Evolutionary conservation across 1,140 invertebrate species (phyloP).

Genomic region (Frieseomelitta varia): DNA sequence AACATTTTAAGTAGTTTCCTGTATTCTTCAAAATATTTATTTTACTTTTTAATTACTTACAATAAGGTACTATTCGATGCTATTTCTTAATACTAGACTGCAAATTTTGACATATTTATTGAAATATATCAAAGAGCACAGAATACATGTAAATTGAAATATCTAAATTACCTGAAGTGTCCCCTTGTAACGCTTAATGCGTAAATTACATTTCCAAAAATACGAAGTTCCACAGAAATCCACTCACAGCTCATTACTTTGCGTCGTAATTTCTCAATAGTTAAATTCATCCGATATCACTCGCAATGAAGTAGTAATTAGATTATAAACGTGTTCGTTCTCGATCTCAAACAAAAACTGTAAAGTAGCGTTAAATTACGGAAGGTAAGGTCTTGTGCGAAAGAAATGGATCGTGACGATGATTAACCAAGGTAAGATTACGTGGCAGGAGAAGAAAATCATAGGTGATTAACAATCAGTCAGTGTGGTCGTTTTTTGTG

Average conservation of each 20-base stretch:
- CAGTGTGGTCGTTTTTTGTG: conserved; percentile 62
- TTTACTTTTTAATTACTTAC: not conserved
- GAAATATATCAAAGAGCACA: no score
- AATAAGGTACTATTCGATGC: not conserved
- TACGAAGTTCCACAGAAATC: no score
- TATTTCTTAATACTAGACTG: no score
- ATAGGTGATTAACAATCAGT: conserved; percentile 50
- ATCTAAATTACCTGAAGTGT: no score
- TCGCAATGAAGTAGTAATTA: no score
- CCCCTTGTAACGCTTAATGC: no score
- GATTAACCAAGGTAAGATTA: conserved; percentile 48
- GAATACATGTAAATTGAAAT: no score
- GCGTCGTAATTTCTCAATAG: not conserved
- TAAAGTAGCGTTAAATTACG: not conserved
- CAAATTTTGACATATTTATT: no score
- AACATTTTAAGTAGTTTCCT: not conserved
- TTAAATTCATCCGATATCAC: not conserved
- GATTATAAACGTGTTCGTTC: not conserved
- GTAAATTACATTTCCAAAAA: no score
- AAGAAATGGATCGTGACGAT: conserved; percentile 38
- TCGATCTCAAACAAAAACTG: not conserved
- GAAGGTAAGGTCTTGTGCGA: conserved; percentile 6
- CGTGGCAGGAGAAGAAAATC: conserved; percentile 50
- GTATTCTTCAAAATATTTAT: not conserved
- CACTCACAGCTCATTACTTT: no score